Evolutionary conservation across 2,888 invertebrate genomes (phyloP).

Genomic region (Spialia ferax): DNA sequence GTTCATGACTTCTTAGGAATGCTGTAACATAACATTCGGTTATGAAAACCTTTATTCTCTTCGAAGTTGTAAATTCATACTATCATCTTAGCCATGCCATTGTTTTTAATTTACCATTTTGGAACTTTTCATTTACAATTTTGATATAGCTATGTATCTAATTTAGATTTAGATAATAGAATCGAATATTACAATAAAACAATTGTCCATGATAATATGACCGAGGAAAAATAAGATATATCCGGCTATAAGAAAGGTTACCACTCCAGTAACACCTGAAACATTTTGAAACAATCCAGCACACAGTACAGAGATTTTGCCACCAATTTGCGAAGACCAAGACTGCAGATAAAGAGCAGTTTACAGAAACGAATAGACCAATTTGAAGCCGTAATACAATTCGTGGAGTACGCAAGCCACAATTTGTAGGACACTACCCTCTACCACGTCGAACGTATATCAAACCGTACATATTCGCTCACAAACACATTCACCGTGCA

Average conservation of each 20-base stretch:
- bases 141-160: too few relatives aligned
- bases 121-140: background rate
- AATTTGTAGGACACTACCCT: conserved; percentile 37
- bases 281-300: background rate
- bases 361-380: conserved; percentile 22
- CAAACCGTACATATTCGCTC: conserved; percentile 47
- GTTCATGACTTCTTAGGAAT: too few relatives aligned
- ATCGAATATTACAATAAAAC: too few relatives aligned
- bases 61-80: background rate
- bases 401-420: conserved; percentile 10
- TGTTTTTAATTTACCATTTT: conserved; percentile 1
- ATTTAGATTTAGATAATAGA: too few relatives aligned
- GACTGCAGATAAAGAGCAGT: conserved; percentile 7
- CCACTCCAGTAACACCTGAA: background rate
- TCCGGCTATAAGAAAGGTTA: too few relatives aligned
- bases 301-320: background rate
- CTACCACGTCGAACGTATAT: conserved; percentile 40
- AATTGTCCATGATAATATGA: too few relatives aligned
- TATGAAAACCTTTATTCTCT: conserved; percentile 32
- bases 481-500: conserved; percentile 44
- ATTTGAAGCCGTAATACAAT: conserved; percentile 28
- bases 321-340: too few relatives aligned
- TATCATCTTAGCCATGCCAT: background rate
- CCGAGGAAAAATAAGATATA: too few relatives aligned
- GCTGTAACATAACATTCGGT: conserved; percentile 14